A percentile compares a stretch with the other conserved stretches of the same genome.
Conservation (phyloP, 1,140 invertebrate species). For the Drosophila mojavensis region DNA sequence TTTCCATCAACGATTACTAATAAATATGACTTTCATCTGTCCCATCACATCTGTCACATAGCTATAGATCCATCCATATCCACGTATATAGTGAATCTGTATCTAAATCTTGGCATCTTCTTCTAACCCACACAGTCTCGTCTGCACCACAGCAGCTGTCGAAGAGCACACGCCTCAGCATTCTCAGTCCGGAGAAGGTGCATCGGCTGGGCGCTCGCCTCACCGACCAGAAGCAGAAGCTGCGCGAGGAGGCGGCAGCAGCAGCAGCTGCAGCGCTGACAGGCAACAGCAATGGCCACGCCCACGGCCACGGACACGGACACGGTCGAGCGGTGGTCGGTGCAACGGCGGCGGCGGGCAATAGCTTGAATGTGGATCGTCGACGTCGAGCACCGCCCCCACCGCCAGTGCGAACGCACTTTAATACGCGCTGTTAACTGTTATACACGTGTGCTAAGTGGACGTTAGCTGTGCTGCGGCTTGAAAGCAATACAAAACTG, state of each 20-base stretch:
- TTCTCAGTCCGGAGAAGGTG: slow-evolving; percentile 80
- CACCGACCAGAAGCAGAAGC: slow-evolving; percentile 74
- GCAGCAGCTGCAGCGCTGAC: slow-evolving; percentile 3
- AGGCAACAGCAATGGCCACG: slow-evolving; percentile 18
- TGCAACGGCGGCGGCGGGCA: background rate
- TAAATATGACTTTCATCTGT: background rate
- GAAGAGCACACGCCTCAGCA: slow-evolving; percentile 62
- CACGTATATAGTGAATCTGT: background rate
- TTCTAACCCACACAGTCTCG: slow-evolving; percentile 18
- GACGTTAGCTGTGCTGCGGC: background rate
- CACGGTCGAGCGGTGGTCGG: background rate
- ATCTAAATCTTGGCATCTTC: background rate
- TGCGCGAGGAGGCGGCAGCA: slow-evolving; percentile 58
- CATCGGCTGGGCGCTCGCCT: slow-evolving; percentile 77
- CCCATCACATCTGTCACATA: background rate
- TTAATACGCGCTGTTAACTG: slow-evolving; percentile 66
- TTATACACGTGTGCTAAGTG: slow-evolving; percentile 17
- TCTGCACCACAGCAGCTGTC: slow-evolving; percentile 39
- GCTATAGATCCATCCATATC: background rate
- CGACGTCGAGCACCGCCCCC: slow-evolving; percentile 56
- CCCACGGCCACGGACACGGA: background rate
- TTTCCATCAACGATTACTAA: background rate
- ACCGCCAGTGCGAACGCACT: slow-evolving; percentile 64
- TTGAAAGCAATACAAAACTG: background rate
- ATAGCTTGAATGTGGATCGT: slow-evolving; percentile 27